phyloP scores from a whole-genome alignment of 1,140 invertebrate species.

The Bombus waltoni region DNA sequence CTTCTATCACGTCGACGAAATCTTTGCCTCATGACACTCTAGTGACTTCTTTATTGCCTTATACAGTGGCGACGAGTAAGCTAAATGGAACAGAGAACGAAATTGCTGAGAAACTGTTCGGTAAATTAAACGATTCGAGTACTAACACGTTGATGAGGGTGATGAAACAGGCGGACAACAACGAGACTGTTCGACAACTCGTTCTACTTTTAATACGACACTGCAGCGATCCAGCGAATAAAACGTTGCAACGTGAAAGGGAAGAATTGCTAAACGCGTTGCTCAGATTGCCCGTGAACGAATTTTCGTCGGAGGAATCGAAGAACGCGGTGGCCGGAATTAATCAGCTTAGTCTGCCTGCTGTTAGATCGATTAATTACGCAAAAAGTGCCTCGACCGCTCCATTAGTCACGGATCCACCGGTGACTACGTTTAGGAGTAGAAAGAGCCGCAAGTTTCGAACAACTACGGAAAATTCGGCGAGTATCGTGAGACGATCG shows the following conservation, averaged over 20 bases:
- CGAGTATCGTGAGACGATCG: constrained; percentile 55
- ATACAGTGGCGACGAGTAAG: background rate
- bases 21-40: constrained; percentile 44
- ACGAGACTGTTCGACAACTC: constrained; percentile 88
- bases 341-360: constrained; percentile 73
- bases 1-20: constrained; percentile 71
- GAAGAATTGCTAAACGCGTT: constrained; percentile 87
- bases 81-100: constrained; percentile 49
- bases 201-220: constrained; percentile 90
- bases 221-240: constrained; percentile 86
- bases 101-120: constrained; percentile 88
- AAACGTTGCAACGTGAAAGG: constrained; percentile 86
- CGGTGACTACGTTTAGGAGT: constrained; percentile 78
- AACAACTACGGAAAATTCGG: constrained; percentile 61
- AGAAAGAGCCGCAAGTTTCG: constrained; percentile 75
- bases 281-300: constrained; percentile 84
- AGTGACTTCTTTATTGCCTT: constrained; percentile 41
- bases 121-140: constrained; percentile 88
- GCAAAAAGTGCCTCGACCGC: background rate
- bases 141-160: constrained; percentile 89
- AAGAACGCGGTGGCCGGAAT: constrained; percentile 75
- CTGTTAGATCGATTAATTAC: constrained; percentile 47
- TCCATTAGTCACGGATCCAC: constrained; percentile 51
- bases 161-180: constrained; percentile 91
- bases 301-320: constrained; percentile 77